Evolutionary conservation across 1,140 invertebrate species (phyloP).

Genomic region (Apolygus lucorum): DNA sequence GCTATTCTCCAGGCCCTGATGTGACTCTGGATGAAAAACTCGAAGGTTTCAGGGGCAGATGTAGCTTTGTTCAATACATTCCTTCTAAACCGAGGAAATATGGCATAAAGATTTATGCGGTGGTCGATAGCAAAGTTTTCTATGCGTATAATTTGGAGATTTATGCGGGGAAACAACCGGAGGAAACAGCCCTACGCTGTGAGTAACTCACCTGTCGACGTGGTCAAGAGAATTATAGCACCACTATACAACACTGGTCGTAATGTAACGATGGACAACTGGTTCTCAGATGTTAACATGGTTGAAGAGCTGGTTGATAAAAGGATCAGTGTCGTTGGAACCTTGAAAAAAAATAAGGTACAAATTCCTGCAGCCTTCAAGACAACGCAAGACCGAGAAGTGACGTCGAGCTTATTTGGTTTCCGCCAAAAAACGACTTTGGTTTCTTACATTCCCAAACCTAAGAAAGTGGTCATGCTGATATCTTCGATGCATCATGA

Average conservation of each 20-base stretch:
- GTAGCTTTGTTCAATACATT: conserved; percentile 41
- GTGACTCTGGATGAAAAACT: conserved; percentile 42
- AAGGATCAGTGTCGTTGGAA: conserved; percentile 36
- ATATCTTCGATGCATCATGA: conserved; percentile 36
- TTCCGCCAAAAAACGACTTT: conserved; percentile 28
- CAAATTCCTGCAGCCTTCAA: conserved; percentile 37
- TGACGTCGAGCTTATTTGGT: conserved; percentile 21
- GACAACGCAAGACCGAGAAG: conserved; percentile 32
- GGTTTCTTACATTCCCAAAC: conserved; percentile 30
- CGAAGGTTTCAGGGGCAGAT: conserved; percentile 38
- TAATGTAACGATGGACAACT: conserved; percentile 36
- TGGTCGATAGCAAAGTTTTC: conserved; percentile 29
- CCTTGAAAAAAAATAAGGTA: conserved; percentile 37
- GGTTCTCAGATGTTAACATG: conserved; percentile 26
- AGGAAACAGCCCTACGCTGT: conserved; percentile 33
- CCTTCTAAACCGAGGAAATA: conserved; percentile 38
- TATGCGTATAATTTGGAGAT: conserved; percentile 38
- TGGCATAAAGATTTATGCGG: conserved; percentile 37
- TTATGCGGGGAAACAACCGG: conserved; percentile 37
- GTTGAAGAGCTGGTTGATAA: conserved; percentile 33
- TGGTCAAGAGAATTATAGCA: conserved; percentile 32
- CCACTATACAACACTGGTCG: conserved; percentile 31
- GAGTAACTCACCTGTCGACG: conserved; percentile 34
- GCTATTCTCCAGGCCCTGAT: conserved; percentile 34
- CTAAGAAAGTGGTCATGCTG: conserved; percentile 35